Percentiles rank a stretch among this genome's conserved stretches.
These are phyloP conservation scores for Ciconia stormi DNA, from an alignment of 2,113 vertebrate genomes.

Conservation along the genomic window DNA sequence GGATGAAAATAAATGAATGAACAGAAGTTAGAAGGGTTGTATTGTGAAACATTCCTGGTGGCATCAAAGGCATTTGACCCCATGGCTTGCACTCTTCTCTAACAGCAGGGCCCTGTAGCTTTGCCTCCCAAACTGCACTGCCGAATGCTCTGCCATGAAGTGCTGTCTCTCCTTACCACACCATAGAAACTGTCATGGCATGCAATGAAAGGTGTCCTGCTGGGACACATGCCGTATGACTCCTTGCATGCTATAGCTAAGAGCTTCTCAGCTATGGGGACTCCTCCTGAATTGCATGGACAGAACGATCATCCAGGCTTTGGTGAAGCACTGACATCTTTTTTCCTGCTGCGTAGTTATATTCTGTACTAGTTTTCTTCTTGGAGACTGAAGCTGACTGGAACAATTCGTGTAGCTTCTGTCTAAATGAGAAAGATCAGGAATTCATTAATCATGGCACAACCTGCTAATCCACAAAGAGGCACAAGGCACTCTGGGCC, in stretches of 20 bases:
- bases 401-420: background rate
- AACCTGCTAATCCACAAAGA: background rate
- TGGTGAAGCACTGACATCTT: background rate
- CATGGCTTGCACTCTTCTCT: background rate
- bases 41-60: background rate
- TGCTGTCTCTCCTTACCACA: background rate
- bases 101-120: background rate
- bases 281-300: background rate
- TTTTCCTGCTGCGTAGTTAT: background rate
- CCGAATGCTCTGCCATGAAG: background rate
- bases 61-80: background rate
- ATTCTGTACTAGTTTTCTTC: background rate
- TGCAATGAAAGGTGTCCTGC: background rate
- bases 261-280: background rate
- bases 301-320: background rate
- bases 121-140: background rate
- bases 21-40: background rate
- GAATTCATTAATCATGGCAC: slow-evolving; percentile 17
- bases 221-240: background rate
- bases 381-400: background rate
- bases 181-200: background rate
- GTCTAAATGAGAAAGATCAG: background rate
- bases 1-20: background rate
- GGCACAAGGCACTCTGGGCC: background rate
- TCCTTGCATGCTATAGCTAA: background rate